Conservation (phyloP, 1,140 invertebrate species). For the Pseudoatta argentina region DNA sequence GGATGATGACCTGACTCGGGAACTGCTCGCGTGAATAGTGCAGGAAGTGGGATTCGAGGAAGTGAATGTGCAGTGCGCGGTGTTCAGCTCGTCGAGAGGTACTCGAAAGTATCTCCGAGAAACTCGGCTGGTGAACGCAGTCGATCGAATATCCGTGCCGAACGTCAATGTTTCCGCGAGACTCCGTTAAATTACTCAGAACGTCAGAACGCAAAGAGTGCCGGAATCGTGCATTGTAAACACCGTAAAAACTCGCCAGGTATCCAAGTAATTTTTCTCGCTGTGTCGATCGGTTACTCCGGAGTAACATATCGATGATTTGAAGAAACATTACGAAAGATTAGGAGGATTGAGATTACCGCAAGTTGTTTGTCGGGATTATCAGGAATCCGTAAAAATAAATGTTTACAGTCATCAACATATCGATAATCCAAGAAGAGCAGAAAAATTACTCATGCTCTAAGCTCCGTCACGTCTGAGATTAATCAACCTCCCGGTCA, state of each 20-base stretch:
- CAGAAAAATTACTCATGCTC: constrained; percentile 3
- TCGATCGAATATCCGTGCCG: background rate
- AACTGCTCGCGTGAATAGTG: constrained; percentile 33
- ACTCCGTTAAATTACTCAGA: background rate
- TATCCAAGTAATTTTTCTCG: background rate
- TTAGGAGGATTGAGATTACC: background rate
- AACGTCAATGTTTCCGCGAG: constrained; percentile 24
- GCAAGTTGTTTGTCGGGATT: background rate
- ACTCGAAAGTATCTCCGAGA: background rate
- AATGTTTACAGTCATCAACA: too few species aligned
- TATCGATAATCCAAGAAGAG: background rate
- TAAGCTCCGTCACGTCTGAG: constrained; percentile 15
- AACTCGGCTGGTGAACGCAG: background rate
- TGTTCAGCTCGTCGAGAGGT: background rate
- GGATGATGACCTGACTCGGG: constrained; percentile 23
- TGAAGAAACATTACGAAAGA: background rate
- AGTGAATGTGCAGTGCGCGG: constrained; percentile 41
- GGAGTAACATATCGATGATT: background rate
- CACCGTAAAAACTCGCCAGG: background rate
- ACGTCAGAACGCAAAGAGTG: background rate
- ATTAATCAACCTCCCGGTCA: constrained; percentile 4
- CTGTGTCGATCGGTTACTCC: background rate
- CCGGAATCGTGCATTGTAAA: background rate
- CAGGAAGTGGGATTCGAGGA: constrained; percentile 33
- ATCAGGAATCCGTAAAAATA: background rate